Evolutionary conservation across 2,797 vertebrate genomes (phyloP), one percentile per base, ranked within the genome.

Genomic region (Sebastes minor): DNA sequence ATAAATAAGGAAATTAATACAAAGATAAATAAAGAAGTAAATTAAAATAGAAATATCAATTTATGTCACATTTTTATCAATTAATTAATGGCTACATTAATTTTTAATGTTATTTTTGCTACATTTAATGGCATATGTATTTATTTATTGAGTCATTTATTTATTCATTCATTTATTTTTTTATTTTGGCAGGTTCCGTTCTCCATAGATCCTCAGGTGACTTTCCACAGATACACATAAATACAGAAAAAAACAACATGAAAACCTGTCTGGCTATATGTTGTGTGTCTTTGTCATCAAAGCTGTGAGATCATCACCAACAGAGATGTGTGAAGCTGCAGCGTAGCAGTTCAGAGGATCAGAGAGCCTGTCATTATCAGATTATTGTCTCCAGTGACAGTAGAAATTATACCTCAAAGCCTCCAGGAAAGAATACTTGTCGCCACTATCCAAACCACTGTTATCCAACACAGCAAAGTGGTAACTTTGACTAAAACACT

Each of bases 341-440:
- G 72, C 38, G 18, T 78, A 76, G 80, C 82, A 30, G 18, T 20
- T 81, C 74, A 53, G 72, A 56, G 79, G 77, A 90, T 82, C 67
- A 71, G 53, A 65, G 18, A 75, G 56, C 30, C 73, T 75, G 76
- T 84, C 79, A 91, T 91, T 88, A 84, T 72, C 69, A 71, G 65
- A 88, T 85, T 81, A 88, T 72, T 65, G 65, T 83, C 84, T 85
- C 62, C 80, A 28, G 71, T 71, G 73, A 86, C 80, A 72, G 65
- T 14, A 73, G 60, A 77, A 83, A 88, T 76, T 74, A 90, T 27
- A 84, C 71, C 78, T 85, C 71, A 33, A 69, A 64, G 74, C 56
- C 35, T 62, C 67, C 62, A 55, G 6, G n/a, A 72, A 57, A 72
- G 72, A 71, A 80, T 9, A 27, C 22, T 27, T 73, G 76, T 57